Evolutionary conservation across 1,140 invertebrate species (phyloP).

Genomic region (Lysiphlebus fabarum): DNA sequence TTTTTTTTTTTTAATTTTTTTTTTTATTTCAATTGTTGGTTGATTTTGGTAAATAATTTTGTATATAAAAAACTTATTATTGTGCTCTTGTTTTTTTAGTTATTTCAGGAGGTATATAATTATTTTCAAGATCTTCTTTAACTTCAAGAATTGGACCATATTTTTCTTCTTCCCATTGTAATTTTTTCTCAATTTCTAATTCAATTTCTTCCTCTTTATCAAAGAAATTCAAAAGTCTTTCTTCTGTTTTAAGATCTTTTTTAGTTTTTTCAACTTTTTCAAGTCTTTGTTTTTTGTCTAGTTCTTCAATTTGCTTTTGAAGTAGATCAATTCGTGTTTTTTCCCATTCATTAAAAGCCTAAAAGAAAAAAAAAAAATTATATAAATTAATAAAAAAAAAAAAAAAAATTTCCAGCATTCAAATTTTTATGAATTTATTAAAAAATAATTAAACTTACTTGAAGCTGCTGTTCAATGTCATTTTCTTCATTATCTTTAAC

Average conservation of each 20-base stretch:
- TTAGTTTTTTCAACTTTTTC: conserved; percentile 61
- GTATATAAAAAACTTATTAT: too few species aligned
- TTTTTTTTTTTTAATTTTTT: too few species aligned
- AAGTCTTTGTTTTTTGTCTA: conserved; percentile 57
- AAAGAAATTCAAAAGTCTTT: conserved; percentile 74
- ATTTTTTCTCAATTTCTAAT: conserved; percentile 63
- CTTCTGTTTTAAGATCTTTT: conserved; percentile 58
- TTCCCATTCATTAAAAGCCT: conserved; percentile 64
- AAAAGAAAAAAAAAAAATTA: conserved; percentile 34
- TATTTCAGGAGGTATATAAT: conserved; percentile 67
- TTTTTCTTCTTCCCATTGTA: conserved; percentile 42
- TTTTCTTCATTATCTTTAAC: conserved; percentile 55
- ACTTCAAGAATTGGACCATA: conserved; percentile 26
- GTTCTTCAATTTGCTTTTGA: conserved; percentile 57
- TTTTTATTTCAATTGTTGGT: too few species aligned
- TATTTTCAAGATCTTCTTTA: conserved; percentile 49
- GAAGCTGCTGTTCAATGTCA: conserved; percentile 57
- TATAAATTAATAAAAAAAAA: background rate
- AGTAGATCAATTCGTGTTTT: conserved; percentile 57
- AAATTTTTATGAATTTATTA: background rate
- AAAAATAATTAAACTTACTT: conserved; percentile 47
- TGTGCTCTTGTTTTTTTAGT: background rate
- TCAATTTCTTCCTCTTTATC: conserved; percentile 73
- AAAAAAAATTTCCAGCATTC: too few species aligned
- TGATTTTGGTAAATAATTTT: too few species aligned